phyloP scores from a whole-genome alignment of 2,888 invertebrate species.

The Hemicrepidius hirtus region DNA sequence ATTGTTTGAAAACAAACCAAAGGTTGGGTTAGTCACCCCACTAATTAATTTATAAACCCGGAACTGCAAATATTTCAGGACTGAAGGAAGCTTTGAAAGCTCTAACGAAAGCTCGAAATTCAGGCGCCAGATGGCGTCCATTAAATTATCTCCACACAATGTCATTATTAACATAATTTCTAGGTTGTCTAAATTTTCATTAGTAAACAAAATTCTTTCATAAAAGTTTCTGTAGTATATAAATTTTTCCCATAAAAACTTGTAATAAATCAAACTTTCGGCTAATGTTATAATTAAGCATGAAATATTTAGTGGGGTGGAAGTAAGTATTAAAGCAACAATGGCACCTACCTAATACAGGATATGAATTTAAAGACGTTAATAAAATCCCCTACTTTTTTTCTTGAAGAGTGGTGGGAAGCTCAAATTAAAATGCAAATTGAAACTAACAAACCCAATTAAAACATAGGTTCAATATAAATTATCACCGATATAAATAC shows the following conservation, averaged over 20 bases:
- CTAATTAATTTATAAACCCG: neutral
- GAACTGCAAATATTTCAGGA: neutral
- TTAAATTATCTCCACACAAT: too few relatives aligned
- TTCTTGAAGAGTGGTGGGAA: constrained; percentile 27
- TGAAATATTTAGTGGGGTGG: neutral
- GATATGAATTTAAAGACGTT: constrained; percentile 3
- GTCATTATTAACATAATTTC: constrained; percentile 7
- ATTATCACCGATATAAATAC: constrained; percentile 35
- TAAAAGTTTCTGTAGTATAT: too few relatives aligned
- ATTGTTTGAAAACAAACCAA: too few relatives aligned
- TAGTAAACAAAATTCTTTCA: too few relatives aligned
- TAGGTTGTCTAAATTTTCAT: too few relatives aligned
- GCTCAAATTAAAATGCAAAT: constrained; percentile 40
- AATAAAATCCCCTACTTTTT: constrained; percentile 22
- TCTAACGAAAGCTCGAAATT: neutral
- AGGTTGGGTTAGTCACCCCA: neutral
- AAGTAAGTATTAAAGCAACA: neutral
- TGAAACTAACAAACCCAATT: constrained; percentile 42
- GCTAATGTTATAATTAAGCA: too few relatives aligned
- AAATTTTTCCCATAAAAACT: too few relatives aligned
- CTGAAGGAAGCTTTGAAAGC: constrained; percentile 25
- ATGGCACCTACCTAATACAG: neutral
- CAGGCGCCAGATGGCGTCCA: constrained; percentile 8
- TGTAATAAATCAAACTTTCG: too few relatives aligned
- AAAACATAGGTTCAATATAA: constrained; percentile 39